Base-by-base conservation (phyloP, 2,797 vertebrate species). In the Agapornis canus region DNA sequence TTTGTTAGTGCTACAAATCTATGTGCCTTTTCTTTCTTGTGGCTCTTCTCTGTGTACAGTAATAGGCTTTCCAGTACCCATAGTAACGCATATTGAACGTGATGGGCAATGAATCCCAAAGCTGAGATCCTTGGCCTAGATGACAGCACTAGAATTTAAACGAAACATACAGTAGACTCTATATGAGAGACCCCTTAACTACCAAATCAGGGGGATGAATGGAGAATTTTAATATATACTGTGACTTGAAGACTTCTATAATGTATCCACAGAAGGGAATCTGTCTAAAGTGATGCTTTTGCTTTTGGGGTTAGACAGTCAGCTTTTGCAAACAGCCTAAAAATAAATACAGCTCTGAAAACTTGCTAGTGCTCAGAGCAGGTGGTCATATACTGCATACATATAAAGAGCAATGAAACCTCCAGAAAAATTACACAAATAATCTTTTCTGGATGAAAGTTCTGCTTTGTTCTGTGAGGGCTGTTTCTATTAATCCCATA, bases 31-130 rank as follows among this genome's bases (percentile, higher is more conserved):
- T 37, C 66, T 70, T 83, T 40, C 86, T 52, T 25, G 25, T 95
- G 90, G 60, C 68, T 88, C 78, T 92, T 90, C 52, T 68, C 65
- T 92, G 49, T 84, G 47, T 75, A 92, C 68, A 91, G 91, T 92
- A 95, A 95, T 77, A 94, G 83, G 90, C 65, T 93, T 92, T 91
- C 48, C 86, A 95, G 96, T 96, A 94, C 96, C 96, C 93, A 97
- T 96, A 97, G 93, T 95, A 96, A 96, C 86, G 2, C 85, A 82
- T 78, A 91, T 73, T 93, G 93, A 94, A 95, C 94, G 75, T 95
- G 93, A 93, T 35, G 15, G 89, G 82, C 89, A 87, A 71, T 95
- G 95, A 93, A 93, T 95, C 90, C 86, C 75, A 95, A 91, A 91
- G 93, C 94, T 92, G 82, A 94, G 79, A 89, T 87, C 92, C 93